phyloP scores from a whole-genome alignment of 2,797 vertebrate genomes.

The Neoniphon sammara region DNA sequence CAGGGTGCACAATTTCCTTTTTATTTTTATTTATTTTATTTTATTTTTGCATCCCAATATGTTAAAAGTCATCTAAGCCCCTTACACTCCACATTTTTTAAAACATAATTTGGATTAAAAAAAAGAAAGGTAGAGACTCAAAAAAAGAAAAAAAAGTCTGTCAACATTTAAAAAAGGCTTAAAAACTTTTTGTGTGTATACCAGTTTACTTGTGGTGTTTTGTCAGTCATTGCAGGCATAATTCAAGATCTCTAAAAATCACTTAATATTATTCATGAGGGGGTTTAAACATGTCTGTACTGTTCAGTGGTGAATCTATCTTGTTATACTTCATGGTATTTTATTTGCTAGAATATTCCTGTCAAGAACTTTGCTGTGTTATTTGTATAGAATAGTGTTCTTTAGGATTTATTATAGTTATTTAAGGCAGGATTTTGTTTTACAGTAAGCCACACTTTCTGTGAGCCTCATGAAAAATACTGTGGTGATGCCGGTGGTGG shows the following conservation, averaged over 20 bases:
- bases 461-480: slow-evolving; percentile 32
- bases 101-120: background rate
- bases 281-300: background rate
- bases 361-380: background rate
- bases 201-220: background rate
- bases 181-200: background rate
- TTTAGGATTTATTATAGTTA: no score
- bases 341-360: background rate
- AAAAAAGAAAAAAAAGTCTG: background rate
- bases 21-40: no score
- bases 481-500: slow-evolving; percentile 39
- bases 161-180: background rate
- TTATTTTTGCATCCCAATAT: background rate
- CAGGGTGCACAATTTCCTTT: no score
- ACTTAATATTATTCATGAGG: background rate
- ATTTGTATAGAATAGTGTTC: no score
- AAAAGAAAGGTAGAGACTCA: no score
- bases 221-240: background rate
- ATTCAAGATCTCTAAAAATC: no score
- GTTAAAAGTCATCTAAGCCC: background rate
- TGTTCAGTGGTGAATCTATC: background rate
- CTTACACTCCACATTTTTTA: background rate
- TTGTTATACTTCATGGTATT: background rate
- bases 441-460: background rate
- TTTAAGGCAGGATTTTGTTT: no score